Evolutionary conservation across 1,140 invertebrate genomes (phyloP).

Genomic region (Hypothenemus hampei): DNA sequence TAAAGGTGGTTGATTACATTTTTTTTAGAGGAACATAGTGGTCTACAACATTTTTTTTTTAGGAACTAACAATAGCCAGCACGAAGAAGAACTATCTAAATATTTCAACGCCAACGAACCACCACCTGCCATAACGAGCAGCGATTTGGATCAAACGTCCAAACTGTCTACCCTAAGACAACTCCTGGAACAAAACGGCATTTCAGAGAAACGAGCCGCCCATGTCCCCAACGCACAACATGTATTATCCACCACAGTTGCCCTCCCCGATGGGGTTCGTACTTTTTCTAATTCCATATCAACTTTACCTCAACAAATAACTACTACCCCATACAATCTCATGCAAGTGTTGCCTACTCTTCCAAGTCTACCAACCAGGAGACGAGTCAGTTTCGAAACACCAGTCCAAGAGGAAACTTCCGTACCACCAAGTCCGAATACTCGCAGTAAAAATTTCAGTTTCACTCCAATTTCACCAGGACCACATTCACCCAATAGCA

Average conservation of each 20-base stretch:
- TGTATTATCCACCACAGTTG: background rate
- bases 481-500: conserved; percentile 56
- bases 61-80: conserved; percentile 69
- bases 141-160: conserved; percentile 43
- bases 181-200: conserved; percentile 56
- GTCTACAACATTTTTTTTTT: too few relatives aligned
- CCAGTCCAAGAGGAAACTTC: conserved; percentile 44
- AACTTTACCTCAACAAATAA: conserved; percentile 8
- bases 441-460: conserved; percentile 69
- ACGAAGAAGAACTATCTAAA: conserved; percentile 72
- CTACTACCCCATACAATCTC: background rate
- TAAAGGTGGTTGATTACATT: conserved; percentile 1
- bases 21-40: background rate
- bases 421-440: conserved; percentile 54
- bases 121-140: conserved; percentile 5
- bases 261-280: background rate
- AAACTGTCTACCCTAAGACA: conserved; percentile 68
- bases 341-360: background rate
- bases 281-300: conserved; percentile 4
- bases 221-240: background rate
- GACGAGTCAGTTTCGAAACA: conserved; percentile 60
- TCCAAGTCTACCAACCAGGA: conserved; percentile 39
- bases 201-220: conserved; percentile 30
- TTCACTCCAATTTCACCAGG: conserved; percentile 64
- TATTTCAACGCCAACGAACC: conserved; percentile 54